Conservation (phyloP, 2,113 vertebrate genomes). For the Oncorhynchus mykiss region DNA sequence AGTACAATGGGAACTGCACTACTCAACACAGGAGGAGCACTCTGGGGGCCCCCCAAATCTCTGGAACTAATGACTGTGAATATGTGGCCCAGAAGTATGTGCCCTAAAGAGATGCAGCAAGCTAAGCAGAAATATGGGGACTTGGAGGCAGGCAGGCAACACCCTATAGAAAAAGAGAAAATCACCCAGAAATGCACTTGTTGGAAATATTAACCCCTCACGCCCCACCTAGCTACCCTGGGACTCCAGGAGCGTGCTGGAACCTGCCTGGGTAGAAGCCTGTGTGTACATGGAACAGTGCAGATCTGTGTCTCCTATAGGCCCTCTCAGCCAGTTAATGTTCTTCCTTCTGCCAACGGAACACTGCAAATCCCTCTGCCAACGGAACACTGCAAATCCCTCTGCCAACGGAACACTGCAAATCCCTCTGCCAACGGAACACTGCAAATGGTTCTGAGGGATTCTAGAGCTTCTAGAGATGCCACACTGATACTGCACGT, state of each 20-base stretch:
- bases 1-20: slow-evolving; percentile 44
- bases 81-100: slow-evolving; percentile 48
- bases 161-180: slow-evolving; percentile 36
- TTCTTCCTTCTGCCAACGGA: neutral
- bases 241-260: slow-evolving; percentile 5
- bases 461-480: neutral
- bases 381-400: too few relatives aligned
- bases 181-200: slow-evolving; percentile 14
- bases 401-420: too few relatives aligned
- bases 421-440: neutral
- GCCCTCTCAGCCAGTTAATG: neutral
- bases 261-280: slow-evolving; percentile 29
- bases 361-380: too few relatives aligned
- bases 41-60: slow-evolving; percentile 50
- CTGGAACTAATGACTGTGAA: slow-evolving; percentile 60
- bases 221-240: neutral
- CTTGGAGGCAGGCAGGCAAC: neutral
- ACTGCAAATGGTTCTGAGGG: neutral
- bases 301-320: neutral
- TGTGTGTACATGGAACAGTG: neutral
- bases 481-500: slow-evolving; percentile 1
- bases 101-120: slow-evolving; percentile 34
- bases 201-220: slow-evolving; percentile 37
- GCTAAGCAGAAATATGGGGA: slow-evolving; percentile 14
- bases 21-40: slow-evolving; percentile 44